Conservation (phyloP, 2,113 vertebrate species). For the Gymnobelideus leadbeateri region DNA sequence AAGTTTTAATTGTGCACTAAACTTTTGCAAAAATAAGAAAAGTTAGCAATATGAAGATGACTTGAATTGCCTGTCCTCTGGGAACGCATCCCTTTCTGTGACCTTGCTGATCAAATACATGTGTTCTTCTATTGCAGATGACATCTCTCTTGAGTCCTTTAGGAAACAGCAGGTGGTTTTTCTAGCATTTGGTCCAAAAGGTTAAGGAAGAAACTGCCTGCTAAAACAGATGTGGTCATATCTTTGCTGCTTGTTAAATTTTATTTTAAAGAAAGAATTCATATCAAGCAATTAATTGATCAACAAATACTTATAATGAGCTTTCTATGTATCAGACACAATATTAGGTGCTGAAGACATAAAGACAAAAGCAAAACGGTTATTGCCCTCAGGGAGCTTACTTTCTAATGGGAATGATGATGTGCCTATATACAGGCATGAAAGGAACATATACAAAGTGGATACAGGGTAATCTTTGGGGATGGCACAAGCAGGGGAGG, state of each 20-base stretch:
- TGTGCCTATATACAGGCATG: neutral
- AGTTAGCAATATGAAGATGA: neutral
- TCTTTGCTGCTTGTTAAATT: neutral
- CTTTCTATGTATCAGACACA: neutral
- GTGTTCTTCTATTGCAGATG: neutral
- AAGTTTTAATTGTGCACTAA: neutral
- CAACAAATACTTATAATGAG: neutral
- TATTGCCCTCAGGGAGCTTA: neutral
- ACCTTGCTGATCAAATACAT: neutral
- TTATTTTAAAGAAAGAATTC: neutral
- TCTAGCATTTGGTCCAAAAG: neutral
- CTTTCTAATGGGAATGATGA: neutral
- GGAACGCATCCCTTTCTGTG: neutral
- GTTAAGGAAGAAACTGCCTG: too few relatives aligned
- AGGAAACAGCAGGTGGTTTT: neutral
- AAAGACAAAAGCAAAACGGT: neutral
- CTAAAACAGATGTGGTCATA: neutral
- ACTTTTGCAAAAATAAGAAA: slow-evolving; percentile 1
- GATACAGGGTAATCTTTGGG: neutral
- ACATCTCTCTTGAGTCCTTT: neutral
- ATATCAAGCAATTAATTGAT: neutral
- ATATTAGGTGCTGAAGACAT: neutral
- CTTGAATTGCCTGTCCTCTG: neutral
- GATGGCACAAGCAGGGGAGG: accelerated
- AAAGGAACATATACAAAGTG: neutral